A percentile compares a stretch with the other conserved stretches of the same genome.
Evolutionary conservation across 2,797 vertebrate genomes (phyloP).

Genomic region (Enoplosus armatus): DNA sequence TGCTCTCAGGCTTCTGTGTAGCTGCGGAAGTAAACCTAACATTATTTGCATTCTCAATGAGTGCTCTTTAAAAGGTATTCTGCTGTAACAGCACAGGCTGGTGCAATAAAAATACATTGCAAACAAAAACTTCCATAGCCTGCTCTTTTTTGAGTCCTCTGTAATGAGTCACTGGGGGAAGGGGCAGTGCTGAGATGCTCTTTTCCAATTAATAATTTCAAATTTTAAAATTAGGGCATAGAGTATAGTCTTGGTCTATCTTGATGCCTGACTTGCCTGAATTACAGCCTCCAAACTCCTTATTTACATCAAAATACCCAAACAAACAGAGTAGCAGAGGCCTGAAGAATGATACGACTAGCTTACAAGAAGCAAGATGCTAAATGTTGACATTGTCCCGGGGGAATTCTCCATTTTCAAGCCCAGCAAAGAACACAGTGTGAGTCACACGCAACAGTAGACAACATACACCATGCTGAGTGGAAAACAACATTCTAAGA

Average conservation of each 20-base stretch:
- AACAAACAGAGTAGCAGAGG: conserved; percentile 23
- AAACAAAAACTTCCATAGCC: conserved; percentile 41
- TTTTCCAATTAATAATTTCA: conserved; percentile 26
- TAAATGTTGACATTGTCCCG: conserved; percentile 43
- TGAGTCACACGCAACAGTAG: conserved; percentile 38
- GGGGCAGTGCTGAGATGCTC: background rate
- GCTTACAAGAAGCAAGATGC: conserved; percentile 32
- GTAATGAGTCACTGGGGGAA: conserved; percentile 14
- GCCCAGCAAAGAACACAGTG: conserved; percentile 34
- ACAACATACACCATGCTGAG: conserved; percentile 25
- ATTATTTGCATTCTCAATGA: conserved; percentile 72
- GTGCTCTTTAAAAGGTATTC: conserved; percentile 48
- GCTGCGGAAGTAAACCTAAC: conserved; percentile 53
- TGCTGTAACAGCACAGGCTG: conserved; percentile 33
- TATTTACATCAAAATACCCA: conserved; percentile 21
- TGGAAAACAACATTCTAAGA: conserved; percentile 46
- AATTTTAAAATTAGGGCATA: background rate
- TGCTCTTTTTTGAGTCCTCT: conserved; percentile 18
- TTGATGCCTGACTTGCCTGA: background rate
- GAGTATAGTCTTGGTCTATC: background rate
- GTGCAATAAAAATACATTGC: conserved; percentile 23
- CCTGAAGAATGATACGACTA: conserved; percentile 11
- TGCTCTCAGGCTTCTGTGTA: conserved; percentile 28
- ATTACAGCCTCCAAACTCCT: conserved; percentile 35
- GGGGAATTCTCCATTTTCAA: conserved; percentile 42